phyloP scores from a whole-genome alignment of 2,797 vertebrate genomes.

The Pantherophis vulpinus region DNA sequence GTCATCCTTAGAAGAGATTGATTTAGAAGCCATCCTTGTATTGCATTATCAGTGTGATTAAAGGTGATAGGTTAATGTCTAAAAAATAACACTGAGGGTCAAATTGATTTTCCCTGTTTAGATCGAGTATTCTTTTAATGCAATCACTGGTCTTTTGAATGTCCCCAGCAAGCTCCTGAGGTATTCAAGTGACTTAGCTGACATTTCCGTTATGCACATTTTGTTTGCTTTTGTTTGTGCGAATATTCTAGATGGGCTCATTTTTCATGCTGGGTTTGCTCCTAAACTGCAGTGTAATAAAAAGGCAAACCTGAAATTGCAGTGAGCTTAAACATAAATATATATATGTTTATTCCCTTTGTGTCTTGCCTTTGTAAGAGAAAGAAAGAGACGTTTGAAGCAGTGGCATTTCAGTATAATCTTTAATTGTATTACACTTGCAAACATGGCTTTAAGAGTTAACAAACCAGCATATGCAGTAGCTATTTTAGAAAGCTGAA shows the following conservation, averaged over 20 bases:
- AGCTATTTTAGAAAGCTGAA: neutral
- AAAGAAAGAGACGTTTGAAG: neutral
- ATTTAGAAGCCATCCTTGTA: neutral
- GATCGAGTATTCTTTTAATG: neutral
- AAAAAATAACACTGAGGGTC: neutral
- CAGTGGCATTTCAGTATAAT: constrained; percentile 5
- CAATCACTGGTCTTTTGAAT: neutral
- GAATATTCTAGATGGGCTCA: neutral
- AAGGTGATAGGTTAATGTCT: neutral
- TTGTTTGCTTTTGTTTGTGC: neutral
- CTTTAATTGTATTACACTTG: constrained; percentile 52
- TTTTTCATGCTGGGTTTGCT: neutral
- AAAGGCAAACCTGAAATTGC: neutral
- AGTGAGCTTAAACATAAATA: neutral
- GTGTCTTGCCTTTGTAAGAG: neutral
- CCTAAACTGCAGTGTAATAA: neutral
- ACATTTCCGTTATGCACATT: neutral
- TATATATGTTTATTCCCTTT: neutral
- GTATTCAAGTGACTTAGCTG: neutral
- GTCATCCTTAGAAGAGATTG: neutral
- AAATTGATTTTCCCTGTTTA: neutral
- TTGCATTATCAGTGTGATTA: neutral
- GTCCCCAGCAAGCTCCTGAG: neutral
- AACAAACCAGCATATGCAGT: neutral
- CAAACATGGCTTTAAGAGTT: constrained; percentile 8